phyloP scores from a whole-genome alignment of 2,888 invertebrate species.

The Reticulitermes lucifugus region DNA sequence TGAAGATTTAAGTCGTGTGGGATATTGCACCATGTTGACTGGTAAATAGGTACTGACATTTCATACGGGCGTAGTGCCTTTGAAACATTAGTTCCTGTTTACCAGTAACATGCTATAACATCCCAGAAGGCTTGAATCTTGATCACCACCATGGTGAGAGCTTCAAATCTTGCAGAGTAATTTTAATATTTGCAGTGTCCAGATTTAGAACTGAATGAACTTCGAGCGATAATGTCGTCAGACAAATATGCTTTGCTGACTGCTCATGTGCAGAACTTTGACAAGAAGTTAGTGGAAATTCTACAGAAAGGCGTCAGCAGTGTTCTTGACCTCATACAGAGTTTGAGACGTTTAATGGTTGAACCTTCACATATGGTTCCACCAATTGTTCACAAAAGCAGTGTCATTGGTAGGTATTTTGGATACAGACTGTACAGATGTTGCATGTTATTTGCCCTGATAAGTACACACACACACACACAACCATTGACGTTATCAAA shows the following conservation, averaged over 20 bases:
- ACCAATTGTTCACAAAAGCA: constrained; percentile 72
- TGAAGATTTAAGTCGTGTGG: too few relatives aligned
- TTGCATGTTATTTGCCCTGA: too few relatives aligned
- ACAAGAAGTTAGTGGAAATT: constrained; percentile 70
- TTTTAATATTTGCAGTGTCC: constrained; percentile 70
- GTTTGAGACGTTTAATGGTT: constrained; percentile 74
- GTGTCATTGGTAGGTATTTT: constrained; percentile 71
- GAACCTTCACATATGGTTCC: constrained; percentile 69
- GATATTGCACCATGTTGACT: too few relatives aligned
- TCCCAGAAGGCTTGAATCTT: too few relatives aligned
- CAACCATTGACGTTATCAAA: too few relatives aligned
- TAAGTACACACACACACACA: neutral
- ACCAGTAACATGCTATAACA: too few relatives aligned
- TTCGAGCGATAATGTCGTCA: constrained; percentile 73
- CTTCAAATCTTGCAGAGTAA: too few relatives aligned
- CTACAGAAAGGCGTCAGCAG: constrained; percentile 69
- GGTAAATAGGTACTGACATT: too few relatives aligned
- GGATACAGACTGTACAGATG: neutral
- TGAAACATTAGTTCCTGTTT: too few relatives aligned
- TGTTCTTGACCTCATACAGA: constrained; percentile 72
- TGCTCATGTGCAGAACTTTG: constrained; percentile 71
- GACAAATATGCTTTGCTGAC: constrained; percentile 71
- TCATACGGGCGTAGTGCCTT: too few relatives aligned
- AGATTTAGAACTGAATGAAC: constrained; percentile 78
- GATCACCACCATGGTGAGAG: too few relatives aligned